phyloP scores from a whole-genome alignment of 2,888 invertebrate genomes.

The Linyphia triangularis region DNA sequence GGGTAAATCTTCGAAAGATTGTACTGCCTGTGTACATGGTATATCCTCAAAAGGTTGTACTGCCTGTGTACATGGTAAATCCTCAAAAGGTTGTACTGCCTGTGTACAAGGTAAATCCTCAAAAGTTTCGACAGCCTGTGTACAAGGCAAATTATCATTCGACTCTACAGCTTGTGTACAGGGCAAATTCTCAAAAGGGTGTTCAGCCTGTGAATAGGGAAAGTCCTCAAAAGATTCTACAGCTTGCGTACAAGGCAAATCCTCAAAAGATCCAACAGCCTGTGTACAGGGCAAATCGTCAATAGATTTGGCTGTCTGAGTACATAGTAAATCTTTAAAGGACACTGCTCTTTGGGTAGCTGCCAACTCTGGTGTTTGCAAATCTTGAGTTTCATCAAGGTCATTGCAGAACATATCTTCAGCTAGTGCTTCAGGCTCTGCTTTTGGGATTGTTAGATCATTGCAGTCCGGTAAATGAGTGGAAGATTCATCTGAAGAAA shows the following conservation, averaged over 20 bases:
- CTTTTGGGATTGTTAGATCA: background rate
- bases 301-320: background rate
- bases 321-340: background rate
- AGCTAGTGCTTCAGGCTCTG: background rate
- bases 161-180: constrained; percentile 5
- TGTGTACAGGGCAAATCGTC: background rate
- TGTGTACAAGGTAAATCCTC: constrained; percentile 25
- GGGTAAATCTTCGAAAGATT: background rate
- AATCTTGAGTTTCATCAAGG: background rate
- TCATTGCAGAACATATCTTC: background rate
- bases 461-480: background rate
- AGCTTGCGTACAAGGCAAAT: background rate
- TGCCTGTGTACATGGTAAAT: constrained; percentile 25
- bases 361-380: background rate
- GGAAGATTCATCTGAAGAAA: background rate
- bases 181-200: background rate
- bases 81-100: background rate
- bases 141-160: constrained; percentile 5
- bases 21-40: constrained; percentile 17
- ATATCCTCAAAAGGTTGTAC: constrained; percentile 2
- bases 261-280: background rate
- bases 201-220: background rate
- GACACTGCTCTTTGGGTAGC: no score
- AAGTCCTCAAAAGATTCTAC: background rate
- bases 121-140: background rate